Conservation (phyloP, 2,113 vertebrate species). For the Felis catus region DNA sequence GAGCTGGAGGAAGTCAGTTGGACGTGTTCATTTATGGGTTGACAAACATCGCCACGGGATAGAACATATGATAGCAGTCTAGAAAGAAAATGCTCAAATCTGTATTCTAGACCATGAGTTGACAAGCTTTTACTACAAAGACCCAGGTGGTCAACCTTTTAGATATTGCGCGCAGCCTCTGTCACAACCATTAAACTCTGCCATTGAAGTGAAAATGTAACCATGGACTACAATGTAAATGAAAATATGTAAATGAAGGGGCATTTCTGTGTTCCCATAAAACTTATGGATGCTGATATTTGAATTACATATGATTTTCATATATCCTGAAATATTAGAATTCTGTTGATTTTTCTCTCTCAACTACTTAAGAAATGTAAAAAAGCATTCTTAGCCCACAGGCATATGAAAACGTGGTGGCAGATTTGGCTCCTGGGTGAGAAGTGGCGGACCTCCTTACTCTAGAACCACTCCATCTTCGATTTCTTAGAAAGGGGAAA, state of each 20-base stretch:
- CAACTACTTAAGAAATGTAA: neutral
- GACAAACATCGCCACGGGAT: neutral
- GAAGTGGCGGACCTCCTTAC: neutral
- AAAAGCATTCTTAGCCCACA: neutral
- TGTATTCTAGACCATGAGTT: neutral
- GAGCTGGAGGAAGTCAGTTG: neutral
- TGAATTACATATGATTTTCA: neutral
- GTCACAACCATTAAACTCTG: neutral
- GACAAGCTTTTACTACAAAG: neutral
- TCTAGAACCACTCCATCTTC: neutral
- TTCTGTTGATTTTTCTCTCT: neutral
- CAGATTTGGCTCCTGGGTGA: neutral
- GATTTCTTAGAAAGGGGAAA: neutral
- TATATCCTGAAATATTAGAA: neutral
- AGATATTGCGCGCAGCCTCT: neutral
- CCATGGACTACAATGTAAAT: neutral
- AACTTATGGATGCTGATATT: neutral
- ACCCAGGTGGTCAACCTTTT: neutral
- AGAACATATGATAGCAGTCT: neutral
- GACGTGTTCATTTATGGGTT: neutral
- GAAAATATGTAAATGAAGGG: neutral
- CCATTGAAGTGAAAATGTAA: neutral
- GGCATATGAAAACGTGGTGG: neutral
- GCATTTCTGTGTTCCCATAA: neutral
- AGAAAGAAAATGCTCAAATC: neutral